These are phyloP conservation scores for Silurus aristotelis DNA, from an alignment of 2,797 vertebrate species.

Conservation along the genomic window DNA sequence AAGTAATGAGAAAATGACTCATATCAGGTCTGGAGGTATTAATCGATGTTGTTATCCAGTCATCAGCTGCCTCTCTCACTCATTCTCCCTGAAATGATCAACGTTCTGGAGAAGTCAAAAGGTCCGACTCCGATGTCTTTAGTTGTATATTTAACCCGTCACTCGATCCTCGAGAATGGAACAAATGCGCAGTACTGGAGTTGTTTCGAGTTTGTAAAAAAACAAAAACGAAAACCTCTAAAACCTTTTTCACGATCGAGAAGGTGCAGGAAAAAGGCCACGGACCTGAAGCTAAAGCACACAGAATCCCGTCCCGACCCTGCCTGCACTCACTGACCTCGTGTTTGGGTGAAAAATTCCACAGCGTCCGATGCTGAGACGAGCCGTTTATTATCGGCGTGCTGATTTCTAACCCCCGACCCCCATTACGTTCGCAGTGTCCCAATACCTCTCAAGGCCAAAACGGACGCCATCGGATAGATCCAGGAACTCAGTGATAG, in stretches of 20 bases:
- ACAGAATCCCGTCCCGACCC: background rate
- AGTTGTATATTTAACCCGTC: background rate
- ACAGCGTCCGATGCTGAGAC: conserved; percentile 17
- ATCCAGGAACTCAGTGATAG: background rate
- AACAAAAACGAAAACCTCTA: background rate
- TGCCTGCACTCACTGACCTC: conserved; percentile 14
- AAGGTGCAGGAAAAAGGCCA: background rate
- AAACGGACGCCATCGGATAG: background rate
- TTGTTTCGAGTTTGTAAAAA: too few species aligned
- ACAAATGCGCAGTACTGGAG: background rate
- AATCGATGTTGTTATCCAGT: background rate
- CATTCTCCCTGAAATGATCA: background rate
- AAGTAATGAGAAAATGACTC: background rate
- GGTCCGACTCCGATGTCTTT: background rate
- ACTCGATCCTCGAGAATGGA: background rate
- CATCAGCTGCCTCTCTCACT: background rate
- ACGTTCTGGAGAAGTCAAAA: background rate
- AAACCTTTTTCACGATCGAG: too few species aligned
- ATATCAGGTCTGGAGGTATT: background rate
- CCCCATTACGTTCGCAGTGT: background rate
- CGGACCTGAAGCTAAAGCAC: background rate
- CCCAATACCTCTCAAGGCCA: conserved; percentile 11
- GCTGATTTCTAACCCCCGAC: background rate
- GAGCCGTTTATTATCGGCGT: conserved; percentile 21
- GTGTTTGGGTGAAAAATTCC: background rate